These are phyloP conservation scores for Acrocephalus kingi DNA, from an alignment of 2,113 vertebrate genomes.

Conservation along the genomic window DNA sequence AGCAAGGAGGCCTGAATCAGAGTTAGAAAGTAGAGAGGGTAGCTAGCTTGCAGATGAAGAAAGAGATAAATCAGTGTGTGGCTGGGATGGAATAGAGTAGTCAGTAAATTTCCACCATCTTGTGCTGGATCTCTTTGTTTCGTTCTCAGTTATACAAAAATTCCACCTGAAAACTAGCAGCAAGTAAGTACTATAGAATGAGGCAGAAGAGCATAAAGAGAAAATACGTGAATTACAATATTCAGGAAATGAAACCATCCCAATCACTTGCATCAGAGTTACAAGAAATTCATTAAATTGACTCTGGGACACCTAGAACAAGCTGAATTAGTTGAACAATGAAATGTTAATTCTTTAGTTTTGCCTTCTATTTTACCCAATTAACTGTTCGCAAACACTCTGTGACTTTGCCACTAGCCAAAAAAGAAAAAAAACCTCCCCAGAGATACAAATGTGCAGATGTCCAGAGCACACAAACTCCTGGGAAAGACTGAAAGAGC, in stretches of 20 bases:
- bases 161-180: neutral
- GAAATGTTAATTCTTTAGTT: neutral
- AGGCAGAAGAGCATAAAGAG: neutral
- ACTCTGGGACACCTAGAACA: neutral
- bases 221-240: neutral
- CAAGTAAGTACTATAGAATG: neutral
- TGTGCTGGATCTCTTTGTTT: neutral
- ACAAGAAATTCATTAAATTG: constrained; percentile 18
- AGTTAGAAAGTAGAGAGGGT: neutral
- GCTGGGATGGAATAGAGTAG: neutral
- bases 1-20: neutral
- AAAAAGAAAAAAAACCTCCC: neutral
- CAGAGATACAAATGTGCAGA: neutral
- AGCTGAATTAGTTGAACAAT: neutral
- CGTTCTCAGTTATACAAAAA: neutral
- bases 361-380: neutral
- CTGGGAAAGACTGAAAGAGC: neutral
- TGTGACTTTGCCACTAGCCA: neutral
- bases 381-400: neutral
- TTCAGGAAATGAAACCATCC: neutral
- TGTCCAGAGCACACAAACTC: neutral
- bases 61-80: neutral
- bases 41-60: constrained; percentile 31
- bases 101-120: constrained; percentile 19
- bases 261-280: neutral